Conservation (phyloP, 2,113 vertebrate genomes). For the Hiodon alosoides region DNA sequence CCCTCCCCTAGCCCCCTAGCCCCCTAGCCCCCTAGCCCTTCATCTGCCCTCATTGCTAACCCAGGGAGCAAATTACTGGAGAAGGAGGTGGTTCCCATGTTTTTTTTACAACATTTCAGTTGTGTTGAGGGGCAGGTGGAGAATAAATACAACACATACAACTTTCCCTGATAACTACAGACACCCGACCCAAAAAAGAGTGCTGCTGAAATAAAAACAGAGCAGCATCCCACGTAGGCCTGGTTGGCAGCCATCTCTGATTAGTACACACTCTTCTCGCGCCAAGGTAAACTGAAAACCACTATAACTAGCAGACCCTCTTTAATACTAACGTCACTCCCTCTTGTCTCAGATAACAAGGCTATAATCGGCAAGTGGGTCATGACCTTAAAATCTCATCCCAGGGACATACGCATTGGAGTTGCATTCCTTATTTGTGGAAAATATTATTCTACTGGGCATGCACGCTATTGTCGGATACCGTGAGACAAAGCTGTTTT, state of each 20-base stretch:
- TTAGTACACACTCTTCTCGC: not conserved
- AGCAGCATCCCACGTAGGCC: not conserved
- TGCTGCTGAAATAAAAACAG: not conserved
- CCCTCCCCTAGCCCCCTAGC: no score
- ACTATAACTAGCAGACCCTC: not conserved
- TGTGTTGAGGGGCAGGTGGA: not conserved
- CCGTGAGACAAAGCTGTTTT: conserved; percentile 1
- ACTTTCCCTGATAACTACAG: not conserved
- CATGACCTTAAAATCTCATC: conserved; percentile 6
- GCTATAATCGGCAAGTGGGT: conserved; percentile 12
- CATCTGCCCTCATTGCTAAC: not conserved
- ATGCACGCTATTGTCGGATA: not conserved
- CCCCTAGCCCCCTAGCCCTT: no score
- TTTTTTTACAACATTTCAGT: not conserved
- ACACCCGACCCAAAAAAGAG: not conserved
- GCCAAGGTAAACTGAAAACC: conserved; percentile 18
- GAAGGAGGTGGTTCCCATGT: not conserved
- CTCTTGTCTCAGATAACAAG: not conserved
- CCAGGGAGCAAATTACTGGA: no score
- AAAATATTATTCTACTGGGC: conserved; percentile 8
- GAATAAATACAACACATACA: not conserved
- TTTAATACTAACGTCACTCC: conserved; percentile 12
- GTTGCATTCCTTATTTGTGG: not conserved
- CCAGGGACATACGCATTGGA: not conserved
- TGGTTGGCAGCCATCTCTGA: not conserved